Evolutionary conservation across 2,888 invertebrate genomes (phyloP).

Genomic region (Syrphus vitripennis): DNA sequence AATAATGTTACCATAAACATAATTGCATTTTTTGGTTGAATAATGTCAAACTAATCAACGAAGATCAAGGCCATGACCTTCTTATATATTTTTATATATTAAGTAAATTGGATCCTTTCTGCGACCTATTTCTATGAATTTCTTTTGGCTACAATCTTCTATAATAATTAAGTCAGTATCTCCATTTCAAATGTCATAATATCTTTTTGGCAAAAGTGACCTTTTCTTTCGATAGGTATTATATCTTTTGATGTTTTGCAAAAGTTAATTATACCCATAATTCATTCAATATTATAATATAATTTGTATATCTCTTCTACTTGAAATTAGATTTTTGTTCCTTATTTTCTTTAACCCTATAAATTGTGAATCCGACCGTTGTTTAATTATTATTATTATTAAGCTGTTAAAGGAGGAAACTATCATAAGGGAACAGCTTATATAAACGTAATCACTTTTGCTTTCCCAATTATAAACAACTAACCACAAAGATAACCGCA

Average conservation of each 20-base stretch:
- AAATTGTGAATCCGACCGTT: neutral
- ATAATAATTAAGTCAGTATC: neutral
- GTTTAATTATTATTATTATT: neutral
- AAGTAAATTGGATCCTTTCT: too few relatives aligned
- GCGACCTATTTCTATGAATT: neutral
- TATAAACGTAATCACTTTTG: neutral
- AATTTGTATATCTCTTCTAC: neutral
- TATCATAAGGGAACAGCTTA: neutral
- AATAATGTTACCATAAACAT: too few relatives aligned
- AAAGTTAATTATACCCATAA: neutral
- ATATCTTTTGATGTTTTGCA: neutral
- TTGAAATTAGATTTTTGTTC: neutral
- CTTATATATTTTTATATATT: neutral
- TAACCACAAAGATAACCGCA: neutral
- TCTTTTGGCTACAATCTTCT: neutral
- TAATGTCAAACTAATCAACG: neutral
- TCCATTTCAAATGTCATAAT: neutral
- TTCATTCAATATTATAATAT: neutral
- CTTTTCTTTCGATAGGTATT: neutral
- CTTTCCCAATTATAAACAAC: conserved; percentile 15
- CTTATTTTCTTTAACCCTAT: neutral
- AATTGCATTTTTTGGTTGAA: neutral
- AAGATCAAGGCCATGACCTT: neutral
- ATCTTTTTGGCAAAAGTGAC: neutral
- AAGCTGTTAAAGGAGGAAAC: neutral